phyloP scores from a whole-genome alignment of 2,113 vertebrate species.

The Caranx ignobilis region DNA sequence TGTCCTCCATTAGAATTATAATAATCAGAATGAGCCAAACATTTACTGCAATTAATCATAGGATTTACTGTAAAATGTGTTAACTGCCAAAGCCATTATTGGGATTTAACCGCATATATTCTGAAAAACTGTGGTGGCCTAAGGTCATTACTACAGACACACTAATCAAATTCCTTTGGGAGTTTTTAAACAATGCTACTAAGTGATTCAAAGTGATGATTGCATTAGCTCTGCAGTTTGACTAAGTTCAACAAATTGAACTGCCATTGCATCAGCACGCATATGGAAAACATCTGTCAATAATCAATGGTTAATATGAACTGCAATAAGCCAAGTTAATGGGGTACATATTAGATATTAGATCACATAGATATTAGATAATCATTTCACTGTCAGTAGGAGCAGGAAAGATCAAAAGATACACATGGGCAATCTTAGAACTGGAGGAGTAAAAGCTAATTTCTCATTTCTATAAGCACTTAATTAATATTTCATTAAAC shows the following conservation, averaged over 20 bases:
- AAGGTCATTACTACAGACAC: background rate
- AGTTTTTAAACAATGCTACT: background rate
- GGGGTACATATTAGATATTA: constrained; percentile 20
- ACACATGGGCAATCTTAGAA: background rate
- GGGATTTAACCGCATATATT: constrained; percentile 2
- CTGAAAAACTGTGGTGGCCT: background rate
- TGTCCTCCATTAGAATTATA: background rate
- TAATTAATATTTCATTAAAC: background rate
- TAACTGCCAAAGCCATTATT: constrained; percentile 5
- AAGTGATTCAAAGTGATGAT: background rate
- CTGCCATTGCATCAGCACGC: background rate
- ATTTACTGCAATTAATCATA: background rate
- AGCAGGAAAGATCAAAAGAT: constrained; percentile 24
- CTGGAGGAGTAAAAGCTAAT: background rate
- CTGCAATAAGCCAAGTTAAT: constrained; percentile 68
- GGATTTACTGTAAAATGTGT: background rate
- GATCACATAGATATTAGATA: constrained; percentile 53
- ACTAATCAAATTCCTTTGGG: background rate
- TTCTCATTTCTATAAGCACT: background rate
- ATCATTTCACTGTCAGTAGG: constrained; percentile 67
- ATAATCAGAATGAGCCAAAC: constrained; percentile 33
- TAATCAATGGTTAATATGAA: constrained; percentile 26
- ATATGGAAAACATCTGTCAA: background rate
- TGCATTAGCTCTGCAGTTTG: background rate
- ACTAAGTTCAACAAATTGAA: background rate